Evolutionary conservation across 1,140 invertebrate species (phyloP).

Genomic region (Pteromalus puparum): DNA sequence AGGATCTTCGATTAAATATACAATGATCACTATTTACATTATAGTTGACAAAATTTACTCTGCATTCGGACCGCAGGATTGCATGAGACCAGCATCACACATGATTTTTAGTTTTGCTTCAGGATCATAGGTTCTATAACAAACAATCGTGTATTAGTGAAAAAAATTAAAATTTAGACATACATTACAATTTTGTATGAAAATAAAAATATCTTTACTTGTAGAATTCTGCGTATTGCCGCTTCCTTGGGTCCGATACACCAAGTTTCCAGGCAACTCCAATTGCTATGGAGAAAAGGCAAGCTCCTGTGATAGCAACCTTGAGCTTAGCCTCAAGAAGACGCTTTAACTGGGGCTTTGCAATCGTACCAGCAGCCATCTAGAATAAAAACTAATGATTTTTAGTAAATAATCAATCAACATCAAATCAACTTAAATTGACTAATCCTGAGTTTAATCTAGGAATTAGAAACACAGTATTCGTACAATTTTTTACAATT

Average conservation of each 20-base stretch:
- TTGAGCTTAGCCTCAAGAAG: conserved; percentile 66
- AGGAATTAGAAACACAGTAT: neutral
- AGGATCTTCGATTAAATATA: neutral
- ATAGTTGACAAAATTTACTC: conserved; percentile 49
- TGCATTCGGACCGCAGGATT: conserved; percentile 59
- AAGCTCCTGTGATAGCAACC: conserved; percentile 62
- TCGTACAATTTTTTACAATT: neutral
- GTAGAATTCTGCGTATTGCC: conserved; percentile 74
- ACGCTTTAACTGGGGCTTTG: conserved; percentile 74
- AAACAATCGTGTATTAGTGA: conserved; percentile 49
- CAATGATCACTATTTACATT: conserved; percentile 52
- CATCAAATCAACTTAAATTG: neutral
- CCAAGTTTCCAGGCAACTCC: conserved; percentile 64
- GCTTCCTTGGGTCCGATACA: conserved; percentile 68
- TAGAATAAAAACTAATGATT: conserved; percentile 43
- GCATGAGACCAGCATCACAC: conserved; percentile 73
- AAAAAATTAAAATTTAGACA: neutral
- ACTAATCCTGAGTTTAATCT: too few species aligned
- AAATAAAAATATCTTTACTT: conserved; percentile 66
- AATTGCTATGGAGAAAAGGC: conserved; percentile 41
- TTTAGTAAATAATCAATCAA: neutral
- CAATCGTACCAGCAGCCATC: conserved; percentile 57
- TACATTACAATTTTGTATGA: conserved; percentile 22
- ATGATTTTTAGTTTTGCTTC: conserved; percentile 71
- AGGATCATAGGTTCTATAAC: conserved; percentile 74